Base-by-base conservation (phyloP, 2,113 vertebrate genomes). In the Chloropsis cyanopogon region DNA sequence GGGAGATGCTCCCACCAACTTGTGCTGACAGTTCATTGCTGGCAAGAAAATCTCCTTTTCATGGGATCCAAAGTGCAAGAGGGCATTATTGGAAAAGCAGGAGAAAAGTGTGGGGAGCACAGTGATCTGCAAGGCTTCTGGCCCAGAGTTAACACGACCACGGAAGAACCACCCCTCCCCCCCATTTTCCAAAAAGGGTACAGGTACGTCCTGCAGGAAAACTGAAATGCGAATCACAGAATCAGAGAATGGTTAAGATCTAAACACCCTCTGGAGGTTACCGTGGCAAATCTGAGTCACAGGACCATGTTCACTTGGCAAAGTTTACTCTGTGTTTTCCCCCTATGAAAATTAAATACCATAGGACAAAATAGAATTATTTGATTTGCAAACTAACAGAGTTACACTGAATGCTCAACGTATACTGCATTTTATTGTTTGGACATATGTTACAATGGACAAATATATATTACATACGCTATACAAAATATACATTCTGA, bases 401-500 rank as follows among this genome's bases (percentile, higher is more conserved):
- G 64, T 37, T 22, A 35, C 49, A 86, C 49, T 6, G 63, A 68
- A 47, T 47, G 69, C 24, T 86, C 52, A n/a, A 20, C 33, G 72
- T 57, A 90, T 56, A 60, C 23, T 94, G 87, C 78, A 65, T 94
- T 98, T 98, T 98, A 98, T 98, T 98, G 96, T 88, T 49, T 78
- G 82, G 86, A 95, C 72, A 42, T 94, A 96, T 95, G 78, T 93
- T 97, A 98, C 96, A 98, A 88, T 71, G 97, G 96, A 97, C 96
- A 96, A 96, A 96, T 89, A 80, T 94, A 95, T 97, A 84, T 97
- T 97, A 98, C 96, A 97, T 97, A 98, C 83, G 89, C 98, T 97
- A 95, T 98, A 98, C 96, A 98, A 98, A 98, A 98, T 97, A 97
- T 96, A 98, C 98, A 98, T 97, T 97, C 97, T 97, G 94, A 88